Conservation (phyloP, 2,113 vertebrate species). For the Brachypteracias leptosomus region DNA sequence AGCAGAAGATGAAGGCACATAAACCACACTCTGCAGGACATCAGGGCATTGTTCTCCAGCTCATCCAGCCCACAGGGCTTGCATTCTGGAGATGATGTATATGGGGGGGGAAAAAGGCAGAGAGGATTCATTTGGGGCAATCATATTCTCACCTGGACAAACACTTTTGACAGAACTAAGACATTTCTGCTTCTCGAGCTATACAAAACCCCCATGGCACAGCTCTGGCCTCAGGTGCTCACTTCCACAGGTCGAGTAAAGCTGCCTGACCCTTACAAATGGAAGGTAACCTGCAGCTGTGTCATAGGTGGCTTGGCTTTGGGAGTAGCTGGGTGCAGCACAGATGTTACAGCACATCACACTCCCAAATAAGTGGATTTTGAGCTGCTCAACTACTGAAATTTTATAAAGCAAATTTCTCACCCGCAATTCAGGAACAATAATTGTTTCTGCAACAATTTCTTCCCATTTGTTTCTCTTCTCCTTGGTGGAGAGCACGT, state of each 20-base stretch:
- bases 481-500: conserved; percentile 75
- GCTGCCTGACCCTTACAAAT: background rate
- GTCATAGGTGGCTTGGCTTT: background rate
- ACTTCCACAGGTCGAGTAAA: background rate
- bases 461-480: conserved; percentile 89
- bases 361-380: background rate
- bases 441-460: conserved; percentile 62
- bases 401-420: background rate
- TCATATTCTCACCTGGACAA: background rate
- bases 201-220: background rate
- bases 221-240: background rate
- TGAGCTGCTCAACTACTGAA: background rate
- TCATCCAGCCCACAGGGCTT: background rate
- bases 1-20: background rate
- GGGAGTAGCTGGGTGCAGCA: background rate
- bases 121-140: background rate
- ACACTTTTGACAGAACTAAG: background rate
- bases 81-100: background rate
- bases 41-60: background rate
- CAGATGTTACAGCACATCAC: background rate
- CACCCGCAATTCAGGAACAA: conserved; percentile 82
- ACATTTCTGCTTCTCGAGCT: background rate
- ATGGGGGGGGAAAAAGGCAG: background rate
- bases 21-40: background rate
- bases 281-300: background rate